These are phyloP conservation scores for Lymantria monacha DNA, from an alignment of 2,888 invertebrate species.

Conservation along the genomic window DNA sequence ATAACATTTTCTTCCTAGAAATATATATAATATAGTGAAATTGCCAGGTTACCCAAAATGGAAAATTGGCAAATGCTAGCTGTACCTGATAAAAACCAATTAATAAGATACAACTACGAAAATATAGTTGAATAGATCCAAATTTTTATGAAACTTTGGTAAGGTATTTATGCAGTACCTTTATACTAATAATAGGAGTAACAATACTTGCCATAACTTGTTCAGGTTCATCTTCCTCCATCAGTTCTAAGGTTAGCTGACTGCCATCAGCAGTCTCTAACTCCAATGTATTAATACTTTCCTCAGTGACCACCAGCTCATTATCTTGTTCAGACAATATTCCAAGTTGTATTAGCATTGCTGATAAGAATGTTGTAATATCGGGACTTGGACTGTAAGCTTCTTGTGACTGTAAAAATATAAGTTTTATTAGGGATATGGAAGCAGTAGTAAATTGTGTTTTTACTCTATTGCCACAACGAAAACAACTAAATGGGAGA, in stretches of 20 bases:
- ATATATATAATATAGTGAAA: neutral
- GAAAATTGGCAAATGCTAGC: too few relatives aligned
- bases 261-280: slow-evolving; percentile 53
- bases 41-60: too few relatives aligned
- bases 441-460: too few relatives aligned
- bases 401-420: slow-evolving; percentile 16
- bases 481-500: too few relatives aligned
- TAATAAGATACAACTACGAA: too few relatives aligned
- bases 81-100: too few relatives aligned
- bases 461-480: too few relatives aligned
- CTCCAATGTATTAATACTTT: slow-evolving; percentile 42
- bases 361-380: slow-evolving; percentile 48
- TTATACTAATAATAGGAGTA: neutral
- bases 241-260: slow-evolving; percentile 47
- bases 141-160: too few relatives aligned
- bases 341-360: slow-evolving; percentile 56
- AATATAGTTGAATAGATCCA: too few relatives aligned
- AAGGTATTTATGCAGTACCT: too few relatives aligned
- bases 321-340: slow-evolving; percentile 42
- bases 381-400: slow-evolving; percentile 31
- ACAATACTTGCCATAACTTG: slow-evolving; percentile 9
- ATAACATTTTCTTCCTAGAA: slow-evolving; percentile 7
- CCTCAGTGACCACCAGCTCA: slow-evolving; percentile 34
- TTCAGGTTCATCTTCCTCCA: slow-evolving; percentile 50
- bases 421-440: neutral